These are phyloP conservation scores for Periplaneta americana DNA, from an alignment of 1,140 invertebrate species.

Conservation along the genomic window DNA sequence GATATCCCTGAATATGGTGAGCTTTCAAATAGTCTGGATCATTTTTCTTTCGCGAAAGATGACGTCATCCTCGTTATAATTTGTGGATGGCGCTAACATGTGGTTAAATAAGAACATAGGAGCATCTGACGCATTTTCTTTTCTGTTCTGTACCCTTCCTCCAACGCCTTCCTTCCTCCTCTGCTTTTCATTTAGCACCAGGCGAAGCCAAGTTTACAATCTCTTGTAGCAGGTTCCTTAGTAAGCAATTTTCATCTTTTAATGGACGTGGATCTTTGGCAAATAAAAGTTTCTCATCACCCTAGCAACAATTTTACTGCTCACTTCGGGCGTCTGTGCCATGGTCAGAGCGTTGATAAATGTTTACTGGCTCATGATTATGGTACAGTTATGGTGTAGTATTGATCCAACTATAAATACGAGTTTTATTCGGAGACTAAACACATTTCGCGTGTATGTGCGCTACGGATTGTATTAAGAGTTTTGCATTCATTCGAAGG, in stretches of 20 bases:
- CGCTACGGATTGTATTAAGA: too few species aligned
- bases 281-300: not conserved
- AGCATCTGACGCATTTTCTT: not conserved
- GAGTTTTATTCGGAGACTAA: too few species aligned
- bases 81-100: not conserved
- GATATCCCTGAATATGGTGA: not conserved
- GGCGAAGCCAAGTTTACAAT: not conserved
- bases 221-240: not conserved
- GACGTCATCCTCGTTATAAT: not conserved
- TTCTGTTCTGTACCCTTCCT: not conserved
- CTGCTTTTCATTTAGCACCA: not conserved
- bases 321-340: too few species aligned
- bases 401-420: too few species aligned
- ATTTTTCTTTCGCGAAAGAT: not conserved
- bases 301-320: not conserved
- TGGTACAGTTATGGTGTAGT: too few species aligned
- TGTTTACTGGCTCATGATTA: too few species aligned
- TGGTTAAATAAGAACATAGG: not conserved
- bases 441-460: too few species aligned
- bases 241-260: not conserved
- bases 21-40: not conserved
- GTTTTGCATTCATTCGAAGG: too few species aligned
- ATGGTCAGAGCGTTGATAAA: too few species aligned
- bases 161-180: too few species aligned
- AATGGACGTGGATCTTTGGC: not conserved